Base-by-base conservation (phyloP, 2,797 vertebrate genomes). In the Falco berigora region DNA sequence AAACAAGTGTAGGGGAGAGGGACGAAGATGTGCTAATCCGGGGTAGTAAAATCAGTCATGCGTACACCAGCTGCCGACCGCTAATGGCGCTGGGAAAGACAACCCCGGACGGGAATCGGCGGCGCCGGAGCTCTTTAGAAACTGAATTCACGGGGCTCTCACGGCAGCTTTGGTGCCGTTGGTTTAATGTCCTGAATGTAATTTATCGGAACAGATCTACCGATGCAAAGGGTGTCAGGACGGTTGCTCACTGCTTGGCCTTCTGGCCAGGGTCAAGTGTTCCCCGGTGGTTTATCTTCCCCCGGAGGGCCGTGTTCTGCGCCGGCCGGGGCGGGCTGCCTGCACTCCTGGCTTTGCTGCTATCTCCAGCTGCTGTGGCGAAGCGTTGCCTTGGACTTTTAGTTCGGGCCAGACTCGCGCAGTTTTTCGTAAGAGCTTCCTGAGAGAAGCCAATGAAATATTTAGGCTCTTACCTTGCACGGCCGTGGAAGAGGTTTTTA, bases 321-420 rank as follows among this genome's bases (percentile, higher is more conserved):
- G 14, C 42, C 44, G 66, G 66, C 40, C 22, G 53, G 56, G 34
- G 5, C 12, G 9, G 27, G 40, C 56, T 49, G 69, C 24, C 1
- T 50, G 19, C 17, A 14, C 32, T n/a, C 49, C 4, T 1, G 27
- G 74, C 27, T 16, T 46, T 63, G 8, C 62, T 21, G 44, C 63
- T 36, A 5, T 13, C 53, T 56, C 85, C 40, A n/a, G 58, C 40
- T 14, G 23, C 63, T 15, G 53, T 5, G 64, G 21, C 36, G 5
- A 12, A 49, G 10, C 14, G 0, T 78, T 59, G 56, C 46, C 58
- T 50, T 64, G 1, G 32, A 8, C 34, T 75, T 23, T 9, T 4
- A 0, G 12, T 32, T 64, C 30, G 4, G 61, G 61, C 38, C n/a
- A 6, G 28, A 1, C 13, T 69, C 18, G 11, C 6, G 0, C 21